Conservation (phyloP, 2,888 invertebrate species). For the Dicranocentrus wangi region DNA sequence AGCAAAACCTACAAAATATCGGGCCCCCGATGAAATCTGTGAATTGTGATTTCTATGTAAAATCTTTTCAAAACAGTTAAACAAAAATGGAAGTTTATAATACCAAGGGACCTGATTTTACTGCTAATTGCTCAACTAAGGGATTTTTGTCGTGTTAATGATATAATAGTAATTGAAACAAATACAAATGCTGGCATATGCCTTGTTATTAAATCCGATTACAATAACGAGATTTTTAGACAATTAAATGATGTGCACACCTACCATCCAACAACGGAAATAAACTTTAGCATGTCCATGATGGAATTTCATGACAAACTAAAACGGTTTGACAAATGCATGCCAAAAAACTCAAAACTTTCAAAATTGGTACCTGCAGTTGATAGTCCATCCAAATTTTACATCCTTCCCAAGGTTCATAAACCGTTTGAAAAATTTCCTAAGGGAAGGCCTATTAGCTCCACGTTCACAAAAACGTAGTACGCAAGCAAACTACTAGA, state of each 20-base stretch:
- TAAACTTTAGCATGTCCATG: neutral
- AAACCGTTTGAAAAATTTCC: too few relatives aligned
- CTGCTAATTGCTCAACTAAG: too few relatives aligned
- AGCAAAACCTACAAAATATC: too few relatives aligned
- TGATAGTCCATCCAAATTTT: too few relatives aligned
- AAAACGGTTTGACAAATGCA: neutral
- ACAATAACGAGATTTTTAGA: neutral
- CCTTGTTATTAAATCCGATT: neutral
- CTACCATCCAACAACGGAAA: conserved; percentile 18
- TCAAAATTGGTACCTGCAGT: neutral
- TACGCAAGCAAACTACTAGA: conserved; percentile 15
- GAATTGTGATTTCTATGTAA: too few relatives aligned
- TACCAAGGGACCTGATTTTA: too few relatives aligned
- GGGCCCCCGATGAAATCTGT: too few relatives aligned
- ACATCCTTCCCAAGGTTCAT: conserved; percentile 27
- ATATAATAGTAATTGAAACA: neutral
- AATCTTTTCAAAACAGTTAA: too few relatives aligned
- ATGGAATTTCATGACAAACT: neutral
- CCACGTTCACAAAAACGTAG: too few relatives aligned
- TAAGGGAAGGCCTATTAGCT: conserved; percentile 16
- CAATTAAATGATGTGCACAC: conserved; percentile 15
- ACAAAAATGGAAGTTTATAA: too few relatives aligned
- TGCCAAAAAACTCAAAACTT: too few relatives aligned
- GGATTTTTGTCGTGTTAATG: too few relatives aligned
- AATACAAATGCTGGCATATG: conserved; percentile 33